Percentiles rank a stretch among this genome's conserved stretches.
Evolutionary conservation across 2,113 vertebrate genomes (phyloP).

Genomic region (Rhizomys pruinosus): DNA sequence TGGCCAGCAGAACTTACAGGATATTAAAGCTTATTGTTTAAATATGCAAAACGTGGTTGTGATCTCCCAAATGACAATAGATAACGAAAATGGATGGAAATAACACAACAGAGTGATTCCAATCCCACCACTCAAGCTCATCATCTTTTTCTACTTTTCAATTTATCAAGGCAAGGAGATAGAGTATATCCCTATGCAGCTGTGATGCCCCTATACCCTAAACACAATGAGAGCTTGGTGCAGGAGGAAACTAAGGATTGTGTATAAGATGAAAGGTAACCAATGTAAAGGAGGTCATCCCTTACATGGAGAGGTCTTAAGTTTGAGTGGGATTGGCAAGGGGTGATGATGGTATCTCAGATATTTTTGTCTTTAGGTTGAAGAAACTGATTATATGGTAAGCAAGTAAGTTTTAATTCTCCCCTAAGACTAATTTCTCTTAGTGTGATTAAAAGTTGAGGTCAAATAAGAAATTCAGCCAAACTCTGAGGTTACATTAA

Average conservation of each 20-base stretch:
- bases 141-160: background rate
- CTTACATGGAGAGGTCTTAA: background rate
- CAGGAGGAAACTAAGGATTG: background rate
- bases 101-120: background rate
- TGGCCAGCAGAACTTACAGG: background rate
- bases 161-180: background rate
- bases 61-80: background rate
- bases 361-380: background rate
- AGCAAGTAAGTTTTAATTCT: background rate
- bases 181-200: no score
- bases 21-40: background rate
- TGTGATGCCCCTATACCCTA: background rate
- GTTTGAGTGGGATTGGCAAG: background rate
- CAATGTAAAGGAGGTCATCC: background rate
- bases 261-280: background rate
- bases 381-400: background rate
- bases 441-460: background rate
- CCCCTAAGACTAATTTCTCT: background rate
- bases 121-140: rapidly evolving
- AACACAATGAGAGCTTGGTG: background rate
- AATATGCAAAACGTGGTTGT: background rate
- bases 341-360: background rate
- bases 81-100: background rate
- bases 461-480: background rate
- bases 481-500: background rate